A percentile compares a stretch with the other conserved stretches of the same genome.
These are phyloP conservation scores for Onychomys torridus DNA, from an alignment of 2,797 vertebrate species.

Conservation along the genomic window DNA sequence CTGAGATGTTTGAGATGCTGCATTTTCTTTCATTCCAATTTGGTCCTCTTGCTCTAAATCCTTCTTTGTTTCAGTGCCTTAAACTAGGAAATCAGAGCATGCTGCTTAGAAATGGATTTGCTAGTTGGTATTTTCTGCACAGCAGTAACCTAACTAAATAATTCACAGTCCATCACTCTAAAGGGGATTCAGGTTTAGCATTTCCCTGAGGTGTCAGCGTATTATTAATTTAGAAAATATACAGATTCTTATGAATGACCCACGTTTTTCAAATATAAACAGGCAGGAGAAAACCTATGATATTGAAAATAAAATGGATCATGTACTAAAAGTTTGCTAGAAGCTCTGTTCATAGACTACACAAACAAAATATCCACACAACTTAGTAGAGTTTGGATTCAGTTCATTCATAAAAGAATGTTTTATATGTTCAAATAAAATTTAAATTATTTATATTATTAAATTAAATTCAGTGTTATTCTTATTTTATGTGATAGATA, in stretches of 20 bases:
- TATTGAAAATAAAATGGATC: conserved; percentile 54
- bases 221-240: conserved; percentile 75
- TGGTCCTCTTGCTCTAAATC: conserved; percentile 65
- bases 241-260: conserved; percentile 58
- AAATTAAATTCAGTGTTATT: conserved; percentile 6
- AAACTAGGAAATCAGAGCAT: conserved; percentile 52
- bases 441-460: conserved; percentile 17
- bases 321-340: conserved; percentile 34
- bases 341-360: background rate
- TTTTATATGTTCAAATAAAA: background rate
- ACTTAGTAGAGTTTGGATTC: conserved; percentile 26
- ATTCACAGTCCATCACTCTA: conserved; percentile 67
- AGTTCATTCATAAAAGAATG: background rate
- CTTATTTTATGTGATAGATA: background rate
- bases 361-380: background rate
- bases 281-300: background rate
- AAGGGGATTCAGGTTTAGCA: conserved; percentile 46
- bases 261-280: conserved; percentile 13
- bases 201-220: conserved; percentile 7
- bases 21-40: conserved; percentile 64
- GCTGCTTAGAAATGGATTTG: conserved; percentile 72
- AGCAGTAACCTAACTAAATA: conserved; percentile 78
- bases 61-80: conserved; percentile 80
- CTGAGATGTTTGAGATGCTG: conserved; percentile 41
- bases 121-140: conserved; percentile 77